Conservation (phyloP, 2,797 vertebrate genomes). For the Onychomys leucogaster region DNA sequence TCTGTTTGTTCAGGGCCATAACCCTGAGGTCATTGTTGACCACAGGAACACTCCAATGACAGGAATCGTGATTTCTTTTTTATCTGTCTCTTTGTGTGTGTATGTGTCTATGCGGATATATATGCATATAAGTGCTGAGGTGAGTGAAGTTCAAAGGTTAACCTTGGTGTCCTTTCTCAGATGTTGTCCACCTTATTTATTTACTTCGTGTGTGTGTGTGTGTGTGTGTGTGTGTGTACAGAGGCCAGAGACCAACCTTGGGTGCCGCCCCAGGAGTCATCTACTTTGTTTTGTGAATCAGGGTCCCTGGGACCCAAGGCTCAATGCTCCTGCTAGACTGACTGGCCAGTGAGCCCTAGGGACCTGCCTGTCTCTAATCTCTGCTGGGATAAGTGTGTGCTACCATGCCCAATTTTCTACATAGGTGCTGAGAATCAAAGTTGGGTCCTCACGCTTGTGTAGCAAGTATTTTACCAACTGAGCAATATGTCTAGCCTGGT, state of each 20-base stretch:
- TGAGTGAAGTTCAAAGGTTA: background rate
- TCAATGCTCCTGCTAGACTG: background rate
- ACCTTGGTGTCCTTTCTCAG: background rate
- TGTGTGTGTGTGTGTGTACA: background rate
- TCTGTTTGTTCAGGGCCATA: background rate
- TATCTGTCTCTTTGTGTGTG: background rate
- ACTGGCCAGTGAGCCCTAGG: background rate
- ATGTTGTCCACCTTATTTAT: background rate
- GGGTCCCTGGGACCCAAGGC: too few species aligned
- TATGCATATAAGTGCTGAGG: background rate
- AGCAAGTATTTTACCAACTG: background rate
- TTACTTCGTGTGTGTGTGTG: background rate
- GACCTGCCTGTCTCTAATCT: background rate
- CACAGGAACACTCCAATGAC: background rate
- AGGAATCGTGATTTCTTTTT: background rate
- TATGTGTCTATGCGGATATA: background rate
- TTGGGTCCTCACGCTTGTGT: background rate
- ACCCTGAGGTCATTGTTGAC: background rate
- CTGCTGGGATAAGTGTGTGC: background rate
- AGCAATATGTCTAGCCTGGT: background rate
- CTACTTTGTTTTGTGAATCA: background rate
- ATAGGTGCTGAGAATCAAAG: background rate
- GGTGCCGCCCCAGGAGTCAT: background rate
- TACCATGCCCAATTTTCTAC: background rate
- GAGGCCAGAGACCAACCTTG: background rate